Base-by-base conservation (phyloP, 2,113 vertebrate species). In the Onychorhynchus coronatus region DNA sequence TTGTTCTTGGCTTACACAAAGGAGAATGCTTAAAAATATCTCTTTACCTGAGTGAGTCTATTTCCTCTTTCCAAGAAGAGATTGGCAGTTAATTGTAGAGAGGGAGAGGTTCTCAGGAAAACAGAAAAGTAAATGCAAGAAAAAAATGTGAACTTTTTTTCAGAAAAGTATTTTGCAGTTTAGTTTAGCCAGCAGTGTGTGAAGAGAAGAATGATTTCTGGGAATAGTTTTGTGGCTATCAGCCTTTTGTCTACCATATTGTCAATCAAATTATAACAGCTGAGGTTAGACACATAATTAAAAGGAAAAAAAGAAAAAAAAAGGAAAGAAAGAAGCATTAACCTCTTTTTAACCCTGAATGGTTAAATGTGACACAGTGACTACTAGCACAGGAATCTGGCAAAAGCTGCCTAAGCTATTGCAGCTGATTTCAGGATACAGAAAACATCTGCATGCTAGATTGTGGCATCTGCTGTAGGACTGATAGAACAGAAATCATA, bases 1-100 rank as follows among this genome's bases (percentile, higher is more conserved):
- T 95, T 97, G 62, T 98, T 63, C 92, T 96, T 88, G 21, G 50
- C 47, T 98, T 87, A 46, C 46, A 87, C 3, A 67, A 63, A 96
- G 68, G n/a, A 82, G 77, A 72, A 74, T 85, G 71, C 92, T 97
- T 97, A 91, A 98, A 98, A 97, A 96, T 95, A 96, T 50, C 39
- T 86, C 85, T 93, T 93, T 89, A 97, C 97, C 95, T 98, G 95
- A 94, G 80, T 89, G 80, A 80, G 79, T 93, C 70, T 93, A 24
- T 92, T 97, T 95, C 70, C 47, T 73, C 67, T 87, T 96, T 96
- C 71, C 58, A 88, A 84, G 44, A 80, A 77, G 74, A 96, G 77
- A 92, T 35, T 96, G 91, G 82, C 71, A 96, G 91, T 50, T 93
- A 94, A 77, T 30, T 88, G 37, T 93, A 94, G 83, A 92, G 44